A percentile compares a stretch with the other conserved stretches of the same genome.
Evolutionary conservation across 2,113 vertebrate species (phyloP).

Genomic region (Manacus vitellinus): DNA sequence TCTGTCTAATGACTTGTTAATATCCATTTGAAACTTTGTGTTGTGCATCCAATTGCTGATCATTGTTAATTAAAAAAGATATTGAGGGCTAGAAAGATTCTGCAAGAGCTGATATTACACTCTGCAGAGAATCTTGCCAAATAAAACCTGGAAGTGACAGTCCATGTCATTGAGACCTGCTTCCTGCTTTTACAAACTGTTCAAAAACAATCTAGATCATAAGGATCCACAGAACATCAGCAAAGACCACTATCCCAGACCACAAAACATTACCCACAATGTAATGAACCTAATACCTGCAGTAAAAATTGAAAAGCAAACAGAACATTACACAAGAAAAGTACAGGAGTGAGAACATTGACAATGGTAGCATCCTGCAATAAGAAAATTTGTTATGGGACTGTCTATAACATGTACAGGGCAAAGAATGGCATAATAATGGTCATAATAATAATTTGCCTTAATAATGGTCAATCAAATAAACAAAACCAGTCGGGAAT

Average conservation of each 20-base stretch:
- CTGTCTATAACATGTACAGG: background rate
- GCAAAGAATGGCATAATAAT: background rate
- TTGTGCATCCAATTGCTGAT: background rate
- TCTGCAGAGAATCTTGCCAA: background rate
- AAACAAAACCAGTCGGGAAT: background rate
- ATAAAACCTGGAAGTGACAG: background rate
- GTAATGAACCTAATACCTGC: background rate
- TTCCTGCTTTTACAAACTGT: background rate
- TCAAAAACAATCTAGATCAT: background rate
- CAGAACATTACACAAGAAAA: background rate
- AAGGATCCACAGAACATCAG: background rate
- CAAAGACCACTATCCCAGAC: background rate
- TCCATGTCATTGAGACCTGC: background rate
- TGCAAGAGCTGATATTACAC: background rate
- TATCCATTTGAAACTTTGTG: background rate
- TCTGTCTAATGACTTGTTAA: background rate
- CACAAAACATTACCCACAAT: background rate
- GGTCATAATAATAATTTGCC: background rate
- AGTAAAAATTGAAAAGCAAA: background rate
- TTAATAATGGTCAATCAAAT: background rate
- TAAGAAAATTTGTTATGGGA: background rate
- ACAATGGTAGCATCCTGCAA: background rate
- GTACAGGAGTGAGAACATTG: background rate
- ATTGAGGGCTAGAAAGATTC: background rate
- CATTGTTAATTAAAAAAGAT: background rate